These are phyloP conservation scores for Symphodus melops DNA, from an alignment of 2,113 vertebrate genomes.

Conservation along the genomic window DNA sequence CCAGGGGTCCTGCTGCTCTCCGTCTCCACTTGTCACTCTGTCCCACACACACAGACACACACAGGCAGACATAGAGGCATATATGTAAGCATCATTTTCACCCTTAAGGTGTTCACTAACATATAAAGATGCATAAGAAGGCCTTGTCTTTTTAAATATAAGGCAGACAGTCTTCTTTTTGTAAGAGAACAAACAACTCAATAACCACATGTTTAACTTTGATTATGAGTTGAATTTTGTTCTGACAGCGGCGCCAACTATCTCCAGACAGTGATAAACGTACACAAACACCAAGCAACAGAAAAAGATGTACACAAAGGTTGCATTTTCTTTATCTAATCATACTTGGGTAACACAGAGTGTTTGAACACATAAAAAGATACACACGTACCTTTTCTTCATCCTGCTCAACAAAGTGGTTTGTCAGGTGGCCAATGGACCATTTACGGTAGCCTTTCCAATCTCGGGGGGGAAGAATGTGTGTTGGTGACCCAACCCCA, in stretches of 20 bases:
- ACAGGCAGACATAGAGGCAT: not conserved
- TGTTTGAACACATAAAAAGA: not conserved
- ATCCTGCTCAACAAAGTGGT: conserved; percentile 24
- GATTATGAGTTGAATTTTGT: not conserved
- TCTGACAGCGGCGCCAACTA: too few relatives aligned
- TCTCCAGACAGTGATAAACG: too few relatives aligned
- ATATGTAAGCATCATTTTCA: not conserved
- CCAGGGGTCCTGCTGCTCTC: conserved; percentile 62
- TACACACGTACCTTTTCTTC: not conserved
- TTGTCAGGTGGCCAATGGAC: conserved; percentile 76
- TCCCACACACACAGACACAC: conserved; percentile 10
- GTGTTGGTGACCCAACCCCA: conserved; percentile 47
- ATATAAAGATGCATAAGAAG: not conserved
- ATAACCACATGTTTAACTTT: not conserved
- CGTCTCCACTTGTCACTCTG: conserved; percentile 60
- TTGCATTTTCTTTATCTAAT: too few relatives aligned
- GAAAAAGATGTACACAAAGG: too few relatives aligned
- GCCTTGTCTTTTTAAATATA: not conserved
- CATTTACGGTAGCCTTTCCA: conserved; percentile 26
- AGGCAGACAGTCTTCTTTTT: not conserved
- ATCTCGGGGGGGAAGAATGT: conserved; percentile 50
- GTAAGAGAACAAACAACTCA: not conserved
- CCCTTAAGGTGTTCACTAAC: not conserved
- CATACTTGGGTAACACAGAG: too few relatives aligned
- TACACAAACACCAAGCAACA: too few relatives aligned